Conservation (phyloP, 2,888 invertebrate genomes). For the Phortica okadai region DNA sequence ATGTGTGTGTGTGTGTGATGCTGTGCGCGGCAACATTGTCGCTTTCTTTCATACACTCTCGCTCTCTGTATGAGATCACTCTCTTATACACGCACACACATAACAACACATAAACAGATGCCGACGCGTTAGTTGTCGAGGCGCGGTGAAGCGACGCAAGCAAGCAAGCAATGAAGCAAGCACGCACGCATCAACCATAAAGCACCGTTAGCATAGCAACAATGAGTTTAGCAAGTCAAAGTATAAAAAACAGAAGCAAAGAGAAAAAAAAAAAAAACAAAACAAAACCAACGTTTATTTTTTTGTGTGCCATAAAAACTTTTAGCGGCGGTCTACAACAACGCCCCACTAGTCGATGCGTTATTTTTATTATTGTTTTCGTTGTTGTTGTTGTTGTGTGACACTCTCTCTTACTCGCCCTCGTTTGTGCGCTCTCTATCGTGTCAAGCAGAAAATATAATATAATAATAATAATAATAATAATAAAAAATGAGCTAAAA, state of each 20-base stretch:
- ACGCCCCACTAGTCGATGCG: too few species aligned
- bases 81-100: neutral
- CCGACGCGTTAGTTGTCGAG: too few species aligned
- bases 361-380: conserved; percentile 1
- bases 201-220: conserved; percentile 29
- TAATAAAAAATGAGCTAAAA: too few species aligned
- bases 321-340: neutral
- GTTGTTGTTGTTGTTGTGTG: neutral
- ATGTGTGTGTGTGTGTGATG: too few species aligned
- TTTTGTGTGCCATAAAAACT: neutral
- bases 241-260: neutral
- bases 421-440: too few species aligned
- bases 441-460: too few species aligned
- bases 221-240: conserved; percentile 25
- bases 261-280: conserved; percentile 14
- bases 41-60: too few species aligned
- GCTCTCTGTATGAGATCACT: too few species aligned
- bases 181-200: conserved; percentile 6
- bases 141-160: neutral
- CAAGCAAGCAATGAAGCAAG: neutral
- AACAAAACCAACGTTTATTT: neutral
- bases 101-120: neutral
- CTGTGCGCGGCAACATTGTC: too few species aligned
- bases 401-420: too few species aligned
- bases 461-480: too few species aligned